Percentiles rank a stretch among this genome's conserved stretches.
phyloP scores from a whole-genome alignment of 2,113 vertebrate species.

The Gymnorhina tibicen region DNA sequence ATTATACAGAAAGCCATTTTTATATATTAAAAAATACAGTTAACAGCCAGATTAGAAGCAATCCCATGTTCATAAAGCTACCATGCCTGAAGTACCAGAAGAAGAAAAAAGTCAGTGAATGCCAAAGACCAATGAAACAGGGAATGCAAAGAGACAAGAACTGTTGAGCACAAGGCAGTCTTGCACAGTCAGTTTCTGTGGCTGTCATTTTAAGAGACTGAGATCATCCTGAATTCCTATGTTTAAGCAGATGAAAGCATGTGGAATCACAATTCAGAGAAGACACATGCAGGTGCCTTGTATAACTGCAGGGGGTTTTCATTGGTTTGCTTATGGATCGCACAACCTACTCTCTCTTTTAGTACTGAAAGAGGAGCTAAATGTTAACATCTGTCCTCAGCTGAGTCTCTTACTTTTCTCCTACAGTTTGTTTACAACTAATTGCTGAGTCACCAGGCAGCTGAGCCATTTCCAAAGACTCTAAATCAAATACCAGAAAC shows the following conservation, averaged over 20 bases:
- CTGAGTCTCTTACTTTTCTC: not conserved
- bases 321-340: not conserved
- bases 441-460: conserved; percentile 58
- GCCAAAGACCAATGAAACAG: not conserved
- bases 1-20: not conserved
- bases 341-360: not conserved
- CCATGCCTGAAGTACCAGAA: not conserved
- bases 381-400: not conserved
- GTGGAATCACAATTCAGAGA: not conserved
- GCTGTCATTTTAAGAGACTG: not conserved
- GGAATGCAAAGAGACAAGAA: not conserved
- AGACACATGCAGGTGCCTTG: not conserved
- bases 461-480: conserved; percentile 6
- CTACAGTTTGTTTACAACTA: conserved; percentile 54
- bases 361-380: not conserved
- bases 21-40: not conserved
- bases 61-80: not conserved
- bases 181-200: not conserved
- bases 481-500: not conserved
- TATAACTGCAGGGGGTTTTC: not conserved
- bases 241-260: not conserved
- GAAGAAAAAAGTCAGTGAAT: not conserved
- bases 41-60: not conserved
- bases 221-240: not conserved
- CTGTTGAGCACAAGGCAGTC: not conserved